A percentile compares a stretch with the other conserved stretches of the same genome.
Conservation (phyloP, 2,113 vertebrate species). For the Rhynchopsitta pachyrhyncha region DNA sequence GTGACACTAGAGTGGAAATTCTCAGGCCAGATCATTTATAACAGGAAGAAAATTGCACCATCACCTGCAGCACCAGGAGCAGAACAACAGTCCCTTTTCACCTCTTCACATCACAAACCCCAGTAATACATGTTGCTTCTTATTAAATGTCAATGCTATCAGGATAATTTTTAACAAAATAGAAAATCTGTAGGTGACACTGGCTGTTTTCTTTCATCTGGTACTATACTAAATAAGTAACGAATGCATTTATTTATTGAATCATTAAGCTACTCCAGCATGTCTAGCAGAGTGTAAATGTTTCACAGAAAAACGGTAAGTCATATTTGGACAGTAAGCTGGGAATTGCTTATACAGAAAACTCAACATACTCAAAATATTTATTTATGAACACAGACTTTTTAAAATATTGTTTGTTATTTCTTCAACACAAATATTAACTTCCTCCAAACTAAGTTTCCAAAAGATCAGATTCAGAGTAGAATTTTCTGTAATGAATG, state of each 20-base stretch:
- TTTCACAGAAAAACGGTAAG: neutral
- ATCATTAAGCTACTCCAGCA: slow-evolving; percentile 55
- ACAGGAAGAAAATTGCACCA: neutral
- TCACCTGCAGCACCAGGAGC: neutral
- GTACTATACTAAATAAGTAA: slow-evolving; percentile 50
- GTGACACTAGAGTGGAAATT: neutral
- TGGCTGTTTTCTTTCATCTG: slow-evolving; percentile 16
- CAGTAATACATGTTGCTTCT: neutral
- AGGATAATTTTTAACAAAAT: neutral
- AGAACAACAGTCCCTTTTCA: neutral
- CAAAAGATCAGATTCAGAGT: neutral
- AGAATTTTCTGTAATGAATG: neutral
- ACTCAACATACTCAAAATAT: neutral
- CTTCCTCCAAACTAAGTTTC: neutral
- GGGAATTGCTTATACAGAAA: neutral
- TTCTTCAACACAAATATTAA: neutral
- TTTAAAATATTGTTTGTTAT: neutral
- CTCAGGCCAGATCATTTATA: neutral
- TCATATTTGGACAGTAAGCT: slow-evolving; percentile 19
- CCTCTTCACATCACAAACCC: neutral
- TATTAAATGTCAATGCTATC: neutral
- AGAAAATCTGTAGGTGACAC: neutral
- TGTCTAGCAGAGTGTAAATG: neutral
- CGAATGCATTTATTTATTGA: slow-evolving; percentile 60
- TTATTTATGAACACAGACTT: neutral